Conservation (phyloP, 1,140 invertebrate genomes). For the Macrobrachium nipponense region DNA sequence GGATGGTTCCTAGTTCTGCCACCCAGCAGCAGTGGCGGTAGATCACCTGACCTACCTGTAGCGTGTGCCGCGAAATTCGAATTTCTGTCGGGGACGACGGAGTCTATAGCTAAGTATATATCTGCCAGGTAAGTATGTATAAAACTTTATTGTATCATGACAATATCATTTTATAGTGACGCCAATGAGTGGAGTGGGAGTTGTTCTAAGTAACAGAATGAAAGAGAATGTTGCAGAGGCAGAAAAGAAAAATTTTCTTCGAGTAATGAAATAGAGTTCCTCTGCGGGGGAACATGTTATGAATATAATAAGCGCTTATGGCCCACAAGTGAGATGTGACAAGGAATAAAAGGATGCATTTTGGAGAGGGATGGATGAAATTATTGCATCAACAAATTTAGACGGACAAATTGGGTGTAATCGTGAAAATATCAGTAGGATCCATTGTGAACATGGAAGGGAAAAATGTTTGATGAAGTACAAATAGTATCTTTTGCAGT, state of each 20-base stretch:
- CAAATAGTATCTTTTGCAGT: constrained; percentile 12
- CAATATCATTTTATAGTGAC: neutral
- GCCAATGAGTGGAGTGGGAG: neutral
- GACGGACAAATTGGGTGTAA: too few species aligned
- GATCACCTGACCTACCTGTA: too few species aligned
- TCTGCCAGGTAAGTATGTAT: too few species aligned
- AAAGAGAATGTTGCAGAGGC: neutral
- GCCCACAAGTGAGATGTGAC: neutral
- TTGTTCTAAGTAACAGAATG: neutral
- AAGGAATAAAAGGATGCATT: neutral
- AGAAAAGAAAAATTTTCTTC: neutral
- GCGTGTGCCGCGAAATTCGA: too few species aligned
- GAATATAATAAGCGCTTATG: constrained; percentile 4
- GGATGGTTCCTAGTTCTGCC: too few species aligned
- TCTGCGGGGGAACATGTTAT: neutral
- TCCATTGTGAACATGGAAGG: neutral
- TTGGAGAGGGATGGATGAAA: neutral
- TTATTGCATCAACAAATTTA: too few species aligned
- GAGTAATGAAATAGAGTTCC: neutral
- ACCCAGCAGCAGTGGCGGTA: too few species aligned
- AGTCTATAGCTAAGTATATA: too few species aligned
- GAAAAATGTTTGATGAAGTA: neutral
- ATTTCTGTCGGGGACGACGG: too few species aligned
- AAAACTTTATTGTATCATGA: too few species aligned
- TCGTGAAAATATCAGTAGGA: neutral